Evolutionary conservation across 2,797 vertebrate species (phyloP), one percentile per base, ranked within the genome.

Genomic region (Hyperoplus lanceolatus): DNA sequence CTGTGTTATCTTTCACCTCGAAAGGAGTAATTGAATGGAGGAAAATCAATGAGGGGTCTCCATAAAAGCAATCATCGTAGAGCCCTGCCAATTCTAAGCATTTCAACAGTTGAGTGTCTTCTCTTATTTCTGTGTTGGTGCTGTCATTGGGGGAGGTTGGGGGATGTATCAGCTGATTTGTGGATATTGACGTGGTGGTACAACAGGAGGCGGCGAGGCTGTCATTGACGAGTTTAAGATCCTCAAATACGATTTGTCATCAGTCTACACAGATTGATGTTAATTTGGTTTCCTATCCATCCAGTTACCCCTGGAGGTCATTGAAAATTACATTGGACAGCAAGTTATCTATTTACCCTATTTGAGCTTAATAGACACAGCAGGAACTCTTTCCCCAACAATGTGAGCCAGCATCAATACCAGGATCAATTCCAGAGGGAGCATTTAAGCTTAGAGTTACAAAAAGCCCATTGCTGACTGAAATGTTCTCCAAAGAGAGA

Each of bases 1-100:
- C 76, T 70, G 81, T 90, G 88, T 94, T 94, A 92, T 90, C 75
- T 77, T 89, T 92, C 88, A 93, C 89, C 90, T 91, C 73, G 1
- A 60, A 70, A 42, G 73, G 61, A 84, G 76, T 86, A 92, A 95
- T 92, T 86, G 77, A 93, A 93, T 93, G 86, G 82, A 88, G 67
- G 57, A 64, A 80, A 92, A 93, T 94, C 90, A 81, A 94, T 93
- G 73, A 66, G 88, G 29, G 82, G 81, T 89, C 90, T 92, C 90
- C 77, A 91, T 89, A 81, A 88, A 92, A 70, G 64, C 91, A 92
- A 92, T 94, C 87, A 87, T 89, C 63, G 62, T 83, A 90, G 39
- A 75, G 75, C 79, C 14, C 77, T 70, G 81, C 75, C 80, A 82
- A 81, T 91, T 86, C 67, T 80, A 89, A 81, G 82, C 79, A 70